phyloP scores from a whole-genome alignment of 1,140 invertebrate species.

The Radopholus similis region DNA sequence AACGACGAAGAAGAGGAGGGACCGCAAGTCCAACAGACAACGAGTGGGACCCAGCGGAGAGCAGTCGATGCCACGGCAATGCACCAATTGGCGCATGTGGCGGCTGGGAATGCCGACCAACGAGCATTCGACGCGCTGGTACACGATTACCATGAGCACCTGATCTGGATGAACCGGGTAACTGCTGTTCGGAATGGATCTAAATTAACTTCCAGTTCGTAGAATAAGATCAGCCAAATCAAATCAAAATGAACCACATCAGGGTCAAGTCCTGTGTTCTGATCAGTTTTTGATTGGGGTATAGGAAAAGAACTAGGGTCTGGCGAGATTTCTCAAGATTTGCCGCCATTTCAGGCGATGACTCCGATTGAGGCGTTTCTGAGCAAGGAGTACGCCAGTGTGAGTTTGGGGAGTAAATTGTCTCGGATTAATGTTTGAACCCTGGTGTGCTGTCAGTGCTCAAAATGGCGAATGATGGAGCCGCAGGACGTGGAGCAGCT shows the following conservation, averaged over 20 bases:
- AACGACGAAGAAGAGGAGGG: not conserved
- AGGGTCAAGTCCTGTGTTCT: too few species aligned
- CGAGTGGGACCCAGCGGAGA: not conserved
- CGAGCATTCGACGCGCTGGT: not conserved
- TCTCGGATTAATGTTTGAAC: not conserved
- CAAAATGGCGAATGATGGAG: constrained; percentile 1
- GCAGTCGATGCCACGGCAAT: not conserved
- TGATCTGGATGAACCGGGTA: not conserved
- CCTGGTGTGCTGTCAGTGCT: not conserved
- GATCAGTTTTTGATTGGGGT: too few species aligned
- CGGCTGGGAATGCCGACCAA: not conserved
- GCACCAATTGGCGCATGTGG: not conserved
- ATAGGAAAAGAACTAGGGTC: too few species aligned
- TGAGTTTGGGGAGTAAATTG: not conserved
- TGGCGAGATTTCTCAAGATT: too few species aligned
- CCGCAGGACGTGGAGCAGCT: constrained; percentile 20
- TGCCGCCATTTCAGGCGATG: too few species aligned
- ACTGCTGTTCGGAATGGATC: not conserved
- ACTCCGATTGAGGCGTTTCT: constrained; percentile 16
- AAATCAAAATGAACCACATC: too few species aligned
- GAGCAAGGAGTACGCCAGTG: not conserved
- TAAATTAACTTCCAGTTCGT: too few species aligned
- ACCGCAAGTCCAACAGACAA: not conserved
- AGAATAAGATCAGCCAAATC: too few species aligned
- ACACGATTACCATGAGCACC: not conserved